Evolutionary conservation across 2,888 invertebrate species (phyloP).

Genomic region (Parnassius mnemosyne): DNA sequence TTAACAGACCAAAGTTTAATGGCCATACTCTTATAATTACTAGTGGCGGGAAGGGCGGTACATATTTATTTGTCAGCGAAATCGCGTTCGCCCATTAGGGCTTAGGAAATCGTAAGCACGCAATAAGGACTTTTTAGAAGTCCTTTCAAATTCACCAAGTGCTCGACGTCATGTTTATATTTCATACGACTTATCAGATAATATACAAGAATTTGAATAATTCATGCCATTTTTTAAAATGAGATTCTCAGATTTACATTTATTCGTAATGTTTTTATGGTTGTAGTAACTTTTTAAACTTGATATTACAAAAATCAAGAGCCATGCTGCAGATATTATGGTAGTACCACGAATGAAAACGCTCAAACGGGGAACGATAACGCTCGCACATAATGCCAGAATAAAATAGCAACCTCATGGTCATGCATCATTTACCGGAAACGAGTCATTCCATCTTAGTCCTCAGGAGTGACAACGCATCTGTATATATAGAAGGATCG

Average conservation of each 20-base stretch:
- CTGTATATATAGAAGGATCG: too few relatives aligned
- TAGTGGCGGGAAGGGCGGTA: conserved; percentile 56
- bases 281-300: too few relatives aligned
- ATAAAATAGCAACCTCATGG: too few relatives aligned
- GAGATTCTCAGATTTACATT: conserved; percentile 12
- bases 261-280: neutral
- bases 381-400: too few relatives aligned
- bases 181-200: conserved; percentile 46
- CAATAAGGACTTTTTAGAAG: conserved; percentile 63
- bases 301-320: too few relatives aligned
- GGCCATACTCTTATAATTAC: conserved; percentile 56
- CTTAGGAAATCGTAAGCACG: conserved; percentile 63
- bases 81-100: conserved; percentile 67
- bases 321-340: too few relatives aligned
- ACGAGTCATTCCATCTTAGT: too few relatives aligned
- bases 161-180: conserved; percentile 48
- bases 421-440: too few relatives aligned
- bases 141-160: conserved; percentile 46
- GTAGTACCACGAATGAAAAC: too few relatives aligned
- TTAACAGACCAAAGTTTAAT: conserved; percentile 14
- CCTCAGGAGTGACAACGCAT: too few relatives aligned
- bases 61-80: conserved; percentile 76
- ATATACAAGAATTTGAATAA: conserved; percentile 27
- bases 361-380: too few relatives aligned
- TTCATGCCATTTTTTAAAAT: conserved; percentile 21